Evolutionary conservation across 37 sponge, comb jelly and placozoan genomes (phyloP), one percentile per base, ranked within the genome.

Genomic region (Mnemiopsis leidyi): DNA sequence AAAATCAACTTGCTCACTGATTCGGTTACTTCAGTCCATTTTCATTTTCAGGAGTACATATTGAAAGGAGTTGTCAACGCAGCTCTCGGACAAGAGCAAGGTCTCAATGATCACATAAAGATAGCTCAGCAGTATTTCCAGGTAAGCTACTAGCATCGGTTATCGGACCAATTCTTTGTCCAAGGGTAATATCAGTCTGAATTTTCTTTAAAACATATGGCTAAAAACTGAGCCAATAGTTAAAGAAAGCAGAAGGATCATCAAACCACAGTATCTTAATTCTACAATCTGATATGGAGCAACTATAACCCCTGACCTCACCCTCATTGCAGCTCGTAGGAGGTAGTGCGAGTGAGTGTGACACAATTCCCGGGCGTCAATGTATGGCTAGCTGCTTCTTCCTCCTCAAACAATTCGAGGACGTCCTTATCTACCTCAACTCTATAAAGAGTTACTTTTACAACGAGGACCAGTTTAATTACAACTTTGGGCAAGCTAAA

Each of bases 371-470:
- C 20, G 99, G 99, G 0, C 93, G 99, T 23, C 99, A 99, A 76
- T 96, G 96, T 68, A 99, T 99, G 99, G 96, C 98, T 29, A 96
- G 97, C 21, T 99, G 97, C 61, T 97, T 96, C 96, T 99, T 97
- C 93, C 96, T 99, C 0, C 94, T 97, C 68, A 95, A 92, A 38
- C 98, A 97, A 93, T 99, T 96, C 95, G 96, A 96, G 18, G 98
- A 99, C 95, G 99, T 97, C 0, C 93, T 99, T 23, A 94, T 97
- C 39, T 99, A 99, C 85, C 95, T 99, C 0, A 96, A 94, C 94
- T 99, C 99, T 68, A 95, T 99, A 92, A 99, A 99, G 97, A 96
- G 95, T 35, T 99, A 97, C 75, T 97, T 96, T 93, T 99, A 98
- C 95, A 99, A 96, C 94, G 96, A 96, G 83, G 99, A 99, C 79